These are phyloP conservation scores for Epicampocera succincta DNA, from an alignment of 2,888 invertebrate species.

Conservation along the genomic window DNA sequence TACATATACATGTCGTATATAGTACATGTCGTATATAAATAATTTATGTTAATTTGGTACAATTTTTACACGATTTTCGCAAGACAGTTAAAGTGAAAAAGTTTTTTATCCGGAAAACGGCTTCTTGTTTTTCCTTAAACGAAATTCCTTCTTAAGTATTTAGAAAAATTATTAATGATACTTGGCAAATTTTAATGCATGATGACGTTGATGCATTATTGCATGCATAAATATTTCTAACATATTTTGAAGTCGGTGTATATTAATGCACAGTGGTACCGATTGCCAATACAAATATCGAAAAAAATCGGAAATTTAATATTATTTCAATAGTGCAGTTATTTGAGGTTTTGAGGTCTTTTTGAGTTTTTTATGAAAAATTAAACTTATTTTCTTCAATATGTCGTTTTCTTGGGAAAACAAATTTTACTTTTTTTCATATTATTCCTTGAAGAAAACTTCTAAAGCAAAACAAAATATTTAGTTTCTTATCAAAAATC, in stretches of 20 bases:
- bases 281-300: not conserved
- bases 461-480: too few relatives aligned
- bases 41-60: conserved; percentile 64
- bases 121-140: conserved; percentile 65
- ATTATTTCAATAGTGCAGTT: too few relatives aligned
- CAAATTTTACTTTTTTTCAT: too few relatives aligned
- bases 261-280: conserved; percentile 28
- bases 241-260: conserved; percentile 27
- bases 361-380: too few relatives aligned
- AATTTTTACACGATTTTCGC: conserved; percentile 61
- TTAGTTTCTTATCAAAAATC: too few relatives aligned
- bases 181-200: conserved; percentile 56
- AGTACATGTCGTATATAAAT: too few relatives aligned
- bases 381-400: too few relatives aligned
- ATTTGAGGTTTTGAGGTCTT: too few relatives aligned
- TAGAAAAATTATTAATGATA: conserved; percentile 38
- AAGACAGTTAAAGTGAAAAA: conserved; percentile 36
- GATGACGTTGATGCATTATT: conserved; percentile 42
- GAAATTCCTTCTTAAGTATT: conserved; percentile 48
- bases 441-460: too few relatives aligned
- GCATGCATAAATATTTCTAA: conserved; percentile 51
- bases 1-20: not conserved
- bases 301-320: not conserved
- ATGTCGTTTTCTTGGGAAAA: too few relatives aligned
- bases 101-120: conserved; percentile 27